phyloP scores from a whole-genome alignment of 2,888 invertebrate species.

The Dynastes grantii region DNA sequence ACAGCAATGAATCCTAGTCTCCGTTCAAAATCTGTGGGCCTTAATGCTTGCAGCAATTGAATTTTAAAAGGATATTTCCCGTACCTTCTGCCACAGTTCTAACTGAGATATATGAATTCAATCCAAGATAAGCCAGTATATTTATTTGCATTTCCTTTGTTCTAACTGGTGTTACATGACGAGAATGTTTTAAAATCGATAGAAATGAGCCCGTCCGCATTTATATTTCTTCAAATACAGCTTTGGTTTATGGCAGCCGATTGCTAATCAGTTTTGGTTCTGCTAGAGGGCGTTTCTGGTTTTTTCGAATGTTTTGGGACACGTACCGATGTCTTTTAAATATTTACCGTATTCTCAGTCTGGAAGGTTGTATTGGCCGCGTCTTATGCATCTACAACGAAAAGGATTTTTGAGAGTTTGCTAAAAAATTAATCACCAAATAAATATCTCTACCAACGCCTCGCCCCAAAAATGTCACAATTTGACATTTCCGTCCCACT shows the following conservation, averaged over 20 bases:
- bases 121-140: too few species aligned
- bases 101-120: too few species aligned
- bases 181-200: too few species aligned
- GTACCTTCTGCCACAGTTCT: too few species aligned
- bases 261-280: background rate
- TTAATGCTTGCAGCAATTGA: too few species aligned
- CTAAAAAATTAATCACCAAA: background rate
- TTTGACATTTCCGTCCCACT: background rate
- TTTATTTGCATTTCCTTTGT: too few species aligned
- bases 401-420: background rate
- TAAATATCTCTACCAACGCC: background rate
- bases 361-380: conserved; percentile 77
- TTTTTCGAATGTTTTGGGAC: conserved; percentile 72
- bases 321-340: conserved; percentile 73
- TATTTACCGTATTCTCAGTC: conserved; percentile 83
- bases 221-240: background rate
- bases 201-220: background rate
- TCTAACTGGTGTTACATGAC: too few species aligned
- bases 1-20: too few species aligned
- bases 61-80: too few species aligned
- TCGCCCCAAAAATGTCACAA: background rate
- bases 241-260: background rate
- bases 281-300: conserved; percentile 1
- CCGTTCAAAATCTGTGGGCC: too few species aligned
- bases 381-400: conserved; percentile 72